Percentiles rank a stretch among this genome's conserved stretches.
Conservation (phyloP, 2,113 vertebrate species). For the Galemys pyrenaicus region DNA sequence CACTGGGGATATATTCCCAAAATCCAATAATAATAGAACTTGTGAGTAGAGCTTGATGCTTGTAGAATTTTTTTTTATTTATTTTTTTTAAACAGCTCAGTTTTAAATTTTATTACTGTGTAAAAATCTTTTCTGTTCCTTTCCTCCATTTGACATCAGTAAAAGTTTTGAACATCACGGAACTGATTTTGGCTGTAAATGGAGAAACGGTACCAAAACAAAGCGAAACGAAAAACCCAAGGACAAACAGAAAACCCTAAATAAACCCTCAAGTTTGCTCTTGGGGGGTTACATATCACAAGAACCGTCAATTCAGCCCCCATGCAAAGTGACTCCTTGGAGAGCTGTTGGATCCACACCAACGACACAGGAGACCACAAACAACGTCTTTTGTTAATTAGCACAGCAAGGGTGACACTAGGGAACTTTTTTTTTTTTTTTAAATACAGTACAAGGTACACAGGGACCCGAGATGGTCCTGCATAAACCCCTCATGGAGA, state of each 20-base stretch:
- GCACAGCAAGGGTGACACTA: conserved; percentile 97
- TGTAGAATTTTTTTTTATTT: too few species aligned
- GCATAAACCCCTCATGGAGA: conserved; percentile 88
- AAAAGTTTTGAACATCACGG: conserved; percentile 85
- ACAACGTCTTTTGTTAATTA: conserved; percentile 89
- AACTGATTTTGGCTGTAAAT: conserved; percentile 81
- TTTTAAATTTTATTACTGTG: conserved; percentile 76
- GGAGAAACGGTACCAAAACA: conserved; percentile 69
- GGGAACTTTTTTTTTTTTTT: conserved; percentile 94
- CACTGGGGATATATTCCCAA: not conserved
- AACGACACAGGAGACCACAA: conserved; percentile 82
- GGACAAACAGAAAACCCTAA: conserved; percentile 79
- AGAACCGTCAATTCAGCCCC: conserved; percentile 85
- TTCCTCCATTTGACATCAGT: conserved; percentile 83
- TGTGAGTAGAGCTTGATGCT: not conserved
- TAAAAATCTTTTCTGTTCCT: conserved; percentile 70
- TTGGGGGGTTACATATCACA: conserved; percentile 81
- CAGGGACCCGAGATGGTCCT: conserved; percentile 87
- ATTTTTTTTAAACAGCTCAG: conserved; percentile 85
- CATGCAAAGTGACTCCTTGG: conserved; percentile 83
- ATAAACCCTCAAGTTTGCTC: conserved; percentile 84
- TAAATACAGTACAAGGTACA: conserved; percentile 93
- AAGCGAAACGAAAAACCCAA: conserved; percentile 77
- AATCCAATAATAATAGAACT: not conserved
- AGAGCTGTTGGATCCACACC: conserved; percentile 79